These are phyloP conservation scores for Rhogogaster chlorosoma DNA, from an alignment of 2,888 invertebrate species.

Conservation along the genomic window DNA sequence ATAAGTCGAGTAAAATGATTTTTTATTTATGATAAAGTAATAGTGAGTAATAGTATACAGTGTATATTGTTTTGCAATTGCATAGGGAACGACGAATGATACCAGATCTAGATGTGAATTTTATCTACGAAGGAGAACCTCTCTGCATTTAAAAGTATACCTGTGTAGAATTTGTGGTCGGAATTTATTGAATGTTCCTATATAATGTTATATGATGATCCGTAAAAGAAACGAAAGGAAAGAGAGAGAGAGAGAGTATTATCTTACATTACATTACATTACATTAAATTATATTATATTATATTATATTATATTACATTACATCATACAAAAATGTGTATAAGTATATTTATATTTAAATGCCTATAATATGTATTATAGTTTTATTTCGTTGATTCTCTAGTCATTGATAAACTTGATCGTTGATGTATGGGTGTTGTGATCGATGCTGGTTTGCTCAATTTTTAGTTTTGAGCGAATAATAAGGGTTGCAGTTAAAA, in stretches of 20 bases:
- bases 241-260: not conserved
- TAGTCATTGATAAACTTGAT: not conserved
- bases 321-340: not conserved
- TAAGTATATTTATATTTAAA: not conserved
- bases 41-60: not conserved
- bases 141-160: not conserved
- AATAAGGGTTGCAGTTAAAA: constrained; percentile 11
- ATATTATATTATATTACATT: not conserved
- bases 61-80: not conserved
- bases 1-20: not conserved
- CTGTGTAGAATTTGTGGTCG: not conserved
- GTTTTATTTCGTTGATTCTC: not conserved
- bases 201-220: not conserved
- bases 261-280: no score
- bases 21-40: not conserved
- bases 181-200: not conserved
- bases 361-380: not conserved
- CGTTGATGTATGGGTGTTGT: constrained; percentile 17
- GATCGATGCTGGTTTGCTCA: not conserved
- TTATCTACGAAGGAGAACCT: not conserved
- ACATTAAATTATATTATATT: not conserved
- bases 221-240: not conserved
- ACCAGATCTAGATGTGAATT: not conserved
- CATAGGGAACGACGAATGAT: not conserved
- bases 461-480: not conserved